Conservation (phyloP, 2,113 vertebrate genomes). For the Siniperca chuatsi region DNA sequence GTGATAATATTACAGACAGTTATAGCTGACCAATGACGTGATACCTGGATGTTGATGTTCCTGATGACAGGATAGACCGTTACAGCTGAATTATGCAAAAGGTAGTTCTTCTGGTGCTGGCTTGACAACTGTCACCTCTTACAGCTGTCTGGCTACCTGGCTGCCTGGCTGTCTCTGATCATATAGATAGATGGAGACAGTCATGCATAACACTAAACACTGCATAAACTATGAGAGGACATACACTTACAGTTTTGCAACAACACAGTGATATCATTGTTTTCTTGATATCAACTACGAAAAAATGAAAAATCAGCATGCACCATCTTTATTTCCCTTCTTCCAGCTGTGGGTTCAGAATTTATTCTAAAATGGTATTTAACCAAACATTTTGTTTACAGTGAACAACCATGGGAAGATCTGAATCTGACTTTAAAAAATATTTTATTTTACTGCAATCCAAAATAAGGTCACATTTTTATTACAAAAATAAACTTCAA, state of each 20-base stretch:
- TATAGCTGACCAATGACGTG: constrained; percentile 17
- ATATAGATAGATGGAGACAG: constrained; percentile 17
- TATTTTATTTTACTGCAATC: neutral
- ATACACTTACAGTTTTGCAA: neutral
- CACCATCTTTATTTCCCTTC: neutral
- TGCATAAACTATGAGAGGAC: neutral
- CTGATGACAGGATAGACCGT: constrained; percentile 36
- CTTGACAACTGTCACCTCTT: constrained; percentile 69
- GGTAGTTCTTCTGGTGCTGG: constrained; percentile 53
- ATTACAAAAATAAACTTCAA: neutral
- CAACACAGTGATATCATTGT: neutral
- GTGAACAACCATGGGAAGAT: neutral
- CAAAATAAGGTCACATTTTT: neutral
- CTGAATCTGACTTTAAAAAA: neutral
- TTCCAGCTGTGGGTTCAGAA: neutral
- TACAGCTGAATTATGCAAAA: constrained; percentile 73
- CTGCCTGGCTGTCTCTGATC: constrained; percentile 11
- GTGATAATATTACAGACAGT: constrained; percentile 41
- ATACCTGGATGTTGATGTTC: constrained; percentile 40
- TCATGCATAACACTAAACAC: neutral
- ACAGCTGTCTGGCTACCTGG: constrained; percentile 37
- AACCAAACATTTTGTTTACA: neutral
- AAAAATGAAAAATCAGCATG: neutral
- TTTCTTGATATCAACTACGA: neutral
- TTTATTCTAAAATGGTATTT: neutral